Evolutionary conservation across 2,113 vertebrate species (phyloP).

Genomic region (Balaeniceps rex): DNA sequence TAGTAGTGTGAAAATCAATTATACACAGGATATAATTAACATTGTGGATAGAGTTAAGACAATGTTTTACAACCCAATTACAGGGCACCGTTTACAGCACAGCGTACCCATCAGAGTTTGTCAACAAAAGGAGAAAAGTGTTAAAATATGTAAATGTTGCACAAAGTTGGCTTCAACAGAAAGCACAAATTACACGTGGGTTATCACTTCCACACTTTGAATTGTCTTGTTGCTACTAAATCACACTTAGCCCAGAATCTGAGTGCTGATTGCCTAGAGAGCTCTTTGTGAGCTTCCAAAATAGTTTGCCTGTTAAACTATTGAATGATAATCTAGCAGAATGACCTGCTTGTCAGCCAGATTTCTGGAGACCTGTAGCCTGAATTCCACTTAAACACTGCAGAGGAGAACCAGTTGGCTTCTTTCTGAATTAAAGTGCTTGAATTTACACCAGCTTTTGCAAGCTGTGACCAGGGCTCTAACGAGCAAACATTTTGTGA

Average conservation of each 20-base stretch:
- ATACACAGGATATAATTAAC: constrained; percentile 55
- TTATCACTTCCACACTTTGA: background rate
- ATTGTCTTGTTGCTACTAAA: background rate
- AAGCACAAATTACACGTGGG: background rate
- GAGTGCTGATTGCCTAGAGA: background rate
- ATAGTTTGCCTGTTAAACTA: background rate
- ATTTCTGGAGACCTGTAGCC: background rate
- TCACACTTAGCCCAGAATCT: background rate
- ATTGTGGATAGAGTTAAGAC: constrained; percentile 24
- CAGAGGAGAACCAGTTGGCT: background rate
- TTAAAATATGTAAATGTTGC: constrained; percentile 36
- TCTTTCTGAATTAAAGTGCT: background rate
- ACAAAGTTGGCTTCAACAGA: constrained; percentile 5
- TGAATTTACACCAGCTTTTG: background rate
- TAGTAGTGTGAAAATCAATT: constrained; percentile 50
- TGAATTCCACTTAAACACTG: background rate
- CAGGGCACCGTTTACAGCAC: constrained; percentile 22
- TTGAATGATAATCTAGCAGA: background rate
- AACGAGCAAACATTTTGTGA: background rate
- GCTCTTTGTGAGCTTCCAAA: background rate
- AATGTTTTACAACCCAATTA: constrained; percentile 52
- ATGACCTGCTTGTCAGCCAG: background rate
- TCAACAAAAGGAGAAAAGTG: constrained; percentile 39
- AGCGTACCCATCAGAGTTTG: constrained; percentile 36
- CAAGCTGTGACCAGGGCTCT: background rate